These are phyloP conservation scores for Ormyrus nitidulus DNA, from an alignment of 2,888 invertebrate species.

Conservation along the genomic window DNA sequence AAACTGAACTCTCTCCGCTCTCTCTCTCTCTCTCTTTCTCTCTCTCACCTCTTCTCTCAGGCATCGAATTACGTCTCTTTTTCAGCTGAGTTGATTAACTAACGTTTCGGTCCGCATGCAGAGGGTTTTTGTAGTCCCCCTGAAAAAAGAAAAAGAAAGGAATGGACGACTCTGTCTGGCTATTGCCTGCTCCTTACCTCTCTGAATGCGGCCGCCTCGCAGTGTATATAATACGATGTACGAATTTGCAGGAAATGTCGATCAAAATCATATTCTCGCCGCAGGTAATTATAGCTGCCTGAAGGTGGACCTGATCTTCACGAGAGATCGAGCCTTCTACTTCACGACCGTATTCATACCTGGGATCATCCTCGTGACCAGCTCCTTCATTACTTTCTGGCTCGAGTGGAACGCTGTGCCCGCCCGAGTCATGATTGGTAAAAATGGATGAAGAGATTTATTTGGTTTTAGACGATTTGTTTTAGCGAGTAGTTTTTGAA, in stretches of 20 bases:
- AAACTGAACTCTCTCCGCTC: no score
- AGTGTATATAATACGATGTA: constrained; percentile 28
- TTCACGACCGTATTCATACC: constrained; percentile 98
- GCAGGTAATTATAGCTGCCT: constrained; percentile 97
- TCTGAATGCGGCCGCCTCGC: constrained; percentile 31
- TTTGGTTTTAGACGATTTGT: no score
- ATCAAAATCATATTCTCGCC: constrained; percentile 56
- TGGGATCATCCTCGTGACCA: constrained; percentile 96
- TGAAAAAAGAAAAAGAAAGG: no score
- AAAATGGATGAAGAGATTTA: no score
- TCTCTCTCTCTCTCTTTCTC: no score
- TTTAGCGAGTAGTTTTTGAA: no score
- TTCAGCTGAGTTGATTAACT: no score
- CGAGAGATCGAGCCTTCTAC: constrained; percentile 96
- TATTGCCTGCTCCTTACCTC: constrained; percentile 8
- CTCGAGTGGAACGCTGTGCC: constrained; percentile 98
- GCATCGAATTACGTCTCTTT: no score
- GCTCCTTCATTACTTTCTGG: constrained; percentile 98
- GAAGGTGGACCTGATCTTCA: constrained; percentile 94
- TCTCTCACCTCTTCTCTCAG: no score
- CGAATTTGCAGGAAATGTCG: constrained; percentile 52
- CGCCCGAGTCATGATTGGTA: constrained; percentile 97
- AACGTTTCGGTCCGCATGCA: no score
- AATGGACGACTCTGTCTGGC: no score
- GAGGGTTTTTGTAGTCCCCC: no score